A percentile compares a stretch with the other conserved stretches of the same genome.
Conservation (phyloP, 2,113 vertebrate species). For the Passer domesticus region DNA sequence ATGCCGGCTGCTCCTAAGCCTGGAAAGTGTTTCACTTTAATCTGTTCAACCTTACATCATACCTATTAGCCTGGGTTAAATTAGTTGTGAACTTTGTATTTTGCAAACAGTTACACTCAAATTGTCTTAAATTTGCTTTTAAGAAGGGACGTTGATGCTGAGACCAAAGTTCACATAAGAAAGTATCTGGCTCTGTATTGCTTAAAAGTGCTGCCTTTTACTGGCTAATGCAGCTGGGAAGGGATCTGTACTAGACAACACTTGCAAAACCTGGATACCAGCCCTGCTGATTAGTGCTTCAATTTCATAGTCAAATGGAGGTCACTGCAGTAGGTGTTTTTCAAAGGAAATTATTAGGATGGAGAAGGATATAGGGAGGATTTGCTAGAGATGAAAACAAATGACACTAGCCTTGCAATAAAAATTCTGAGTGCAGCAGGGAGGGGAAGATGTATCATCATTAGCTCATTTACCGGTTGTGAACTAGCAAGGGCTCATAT, state of each 20-base stretch:
- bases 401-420: constrained; percentile 60
- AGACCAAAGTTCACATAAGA: background rate
- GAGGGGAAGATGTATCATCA: constrained; percentile 65
- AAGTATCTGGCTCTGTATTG: background rate
- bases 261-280: background rate
- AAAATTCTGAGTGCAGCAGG: constrained; percentile 59
- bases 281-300: constrained; percentile 22
- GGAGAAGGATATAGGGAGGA: constrained; percentile 31
- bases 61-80: background rate
- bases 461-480: constrained; percentile 62
- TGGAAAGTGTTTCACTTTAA: background rate
- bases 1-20: background rate
- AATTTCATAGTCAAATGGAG: constrained; percentile 37
- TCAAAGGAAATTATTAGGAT: constrained; percentile 27
- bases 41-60: background rate
- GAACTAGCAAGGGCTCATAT: constrained; percentile 41
- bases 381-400: constrained; percentile 63
- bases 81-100: background rate
- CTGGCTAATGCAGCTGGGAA: background rate
- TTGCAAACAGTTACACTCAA: background rate
- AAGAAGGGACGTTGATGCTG: background rate
- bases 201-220: background rate
- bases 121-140: background rate
- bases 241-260: background rate
- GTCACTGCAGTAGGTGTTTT: constrained; percentile 53